Evolutionary conservation across 2,797 vertebrate species (phyloP), one percentile per base, ranked within the genome.

Genomic region (Mormyrops boulengeri): DNA sequence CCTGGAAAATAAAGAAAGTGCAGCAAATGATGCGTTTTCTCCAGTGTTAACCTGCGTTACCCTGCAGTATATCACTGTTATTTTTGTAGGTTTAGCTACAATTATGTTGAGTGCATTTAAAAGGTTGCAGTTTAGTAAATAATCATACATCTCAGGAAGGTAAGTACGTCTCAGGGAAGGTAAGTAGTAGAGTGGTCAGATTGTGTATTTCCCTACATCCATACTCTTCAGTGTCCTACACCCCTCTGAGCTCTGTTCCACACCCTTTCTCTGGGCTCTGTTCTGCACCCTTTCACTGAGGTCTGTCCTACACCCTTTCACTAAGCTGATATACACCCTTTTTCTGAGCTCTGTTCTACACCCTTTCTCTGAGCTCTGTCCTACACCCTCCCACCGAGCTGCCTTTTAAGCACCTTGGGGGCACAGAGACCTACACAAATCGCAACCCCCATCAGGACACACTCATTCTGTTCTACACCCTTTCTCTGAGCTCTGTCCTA

Each of bases 81-180:
- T 82, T 82, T 80, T 47, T 82, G 41, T n/a, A 47, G 77, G 77
- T 47, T 82, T 82, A 82, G 41, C 77, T 82, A 82, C 47, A 82
- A 82, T 47, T 82, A 44, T 19, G 7, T 19, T 82, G 77, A 82
- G 77, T 82, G 41, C 77, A 1, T 44, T 82, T 44, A 44, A 47
- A 82, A 82, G 77, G 41, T 82, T 44, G 77, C 41, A 82, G n/a
- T 82, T 82, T 47, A 44, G 19, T 19, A 82, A 44, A 44, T 82
- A 82, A 44, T 82, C 17, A 44, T 80, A 80, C 73, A 30, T 30
- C 0, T 30, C 26, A 30, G 26, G 26, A 30, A 30, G 26, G 26
- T 30, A 30, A 30, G 26, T 30, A 30, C 26, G 26, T 30, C 17
- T n/a, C 41, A 82, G 77, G 77, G 77, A 82, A 44, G 69, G 69